Conservation (phyloP, 2,888 invertebrate genomes). For the Orthosia gothica region DNA sequence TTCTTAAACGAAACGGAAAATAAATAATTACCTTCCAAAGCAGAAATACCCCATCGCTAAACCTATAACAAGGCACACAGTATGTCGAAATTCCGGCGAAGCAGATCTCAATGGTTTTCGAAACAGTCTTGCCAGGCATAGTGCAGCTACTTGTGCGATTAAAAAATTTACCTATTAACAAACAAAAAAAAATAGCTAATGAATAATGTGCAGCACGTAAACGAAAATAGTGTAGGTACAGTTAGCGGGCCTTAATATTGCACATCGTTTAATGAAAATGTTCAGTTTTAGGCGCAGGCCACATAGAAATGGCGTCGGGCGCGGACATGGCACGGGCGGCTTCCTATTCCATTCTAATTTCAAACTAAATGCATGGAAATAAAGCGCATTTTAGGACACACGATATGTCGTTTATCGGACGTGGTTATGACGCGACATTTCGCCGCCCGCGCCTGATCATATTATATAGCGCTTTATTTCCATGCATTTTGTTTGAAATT, state of each 20-base stretch:
- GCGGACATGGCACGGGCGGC: too few species aligned
- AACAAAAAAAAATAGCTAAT: constrained; percentile 72
- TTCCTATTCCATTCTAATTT: too few species aligned
- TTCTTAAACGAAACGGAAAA: constrained; percentile 65
- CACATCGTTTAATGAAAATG: constrained; percentile 2
- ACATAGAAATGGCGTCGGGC: too few species aligned
- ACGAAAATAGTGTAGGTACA: constrained; percentile 49
- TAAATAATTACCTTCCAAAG: constrained; percentile 94
- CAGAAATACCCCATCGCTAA: constrained; percentile 96
- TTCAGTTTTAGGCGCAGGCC: too few species aligned
- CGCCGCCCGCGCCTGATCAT: too few species aligned
- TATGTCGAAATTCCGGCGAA: constrained; percentile 94
- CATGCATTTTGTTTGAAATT: too few species aligned
- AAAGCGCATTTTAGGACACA: too few species aligned
- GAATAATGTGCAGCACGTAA: constrained; percentile 73
- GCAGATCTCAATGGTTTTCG: constrained; percentile 95
- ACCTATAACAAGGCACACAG: constrained; percentile 95
- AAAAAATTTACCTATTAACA: constrained; percentile 96
- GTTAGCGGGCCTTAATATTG: not conserved
- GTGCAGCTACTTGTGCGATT: constrained; percentile 95
- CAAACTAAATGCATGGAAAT: too few species aligned
- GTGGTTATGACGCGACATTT: too few species aligned
- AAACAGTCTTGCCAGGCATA: constrained; percentile 95
- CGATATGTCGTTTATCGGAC: too few species aligned
- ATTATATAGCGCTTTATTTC: too few species aligned